phyloP scores from a whole-genome alignment of 2,113 vertebrate genomes.

The Sialia sialis region DNA sequence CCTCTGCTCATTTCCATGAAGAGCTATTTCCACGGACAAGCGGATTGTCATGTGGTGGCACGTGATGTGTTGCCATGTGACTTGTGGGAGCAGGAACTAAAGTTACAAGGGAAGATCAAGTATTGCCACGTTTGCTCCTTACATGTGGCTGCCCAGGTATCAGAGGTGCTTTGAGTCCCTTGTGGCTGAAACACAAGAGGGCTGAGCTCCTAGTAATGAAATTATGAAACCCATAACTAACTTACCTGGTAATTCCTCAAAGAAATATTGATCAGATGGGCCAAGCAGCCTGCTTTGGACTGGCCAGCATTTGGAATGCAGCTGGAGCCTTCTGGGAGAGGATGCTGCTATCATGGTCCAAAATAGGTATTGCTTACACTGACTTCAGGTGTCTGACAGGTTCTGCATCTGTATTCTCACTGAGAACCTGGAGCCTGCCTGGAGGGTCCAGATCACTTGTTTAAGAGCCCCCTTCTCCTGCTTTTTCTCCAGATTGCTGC shows the following conservation, averaged over 20 bases:
- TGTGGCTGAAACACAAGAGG: neutral
- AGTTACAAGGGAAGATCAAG: neutral
- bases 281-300: neutral
- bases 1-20: neutral
- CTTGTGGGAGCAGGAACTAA: neutral
- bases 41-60: neutral
- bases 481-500: neutral
- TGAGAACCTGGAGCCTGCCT: neutral
- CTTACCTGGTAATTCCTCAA: neutral
- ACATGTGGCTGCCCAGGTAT: fast-evolving
- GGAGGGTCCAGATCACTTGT: neutral
- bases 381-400: neutral
- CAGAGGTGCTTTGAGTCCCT: neutral
- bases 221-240: neutral
- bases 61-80: neutral
- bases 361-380: neutral
- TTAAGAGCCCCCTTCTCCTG: neutral
- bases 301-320: neutral
- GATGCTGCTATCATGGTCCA: neutral
- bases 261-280: neutral
- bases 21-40: neutral
- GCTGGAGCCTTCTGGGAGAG: neutral
- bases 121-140: neutral
- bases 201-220: neutral
- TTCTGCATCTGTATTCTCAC: neutral